A percentile compares a stretch with the other conserved stretches of the same genome.
These are phyloP conservation scores for Saccopteryx bilineata DNA, from an alignment of 2,113 vertebrate genomes.

Conservation along the genomic window DNA sequence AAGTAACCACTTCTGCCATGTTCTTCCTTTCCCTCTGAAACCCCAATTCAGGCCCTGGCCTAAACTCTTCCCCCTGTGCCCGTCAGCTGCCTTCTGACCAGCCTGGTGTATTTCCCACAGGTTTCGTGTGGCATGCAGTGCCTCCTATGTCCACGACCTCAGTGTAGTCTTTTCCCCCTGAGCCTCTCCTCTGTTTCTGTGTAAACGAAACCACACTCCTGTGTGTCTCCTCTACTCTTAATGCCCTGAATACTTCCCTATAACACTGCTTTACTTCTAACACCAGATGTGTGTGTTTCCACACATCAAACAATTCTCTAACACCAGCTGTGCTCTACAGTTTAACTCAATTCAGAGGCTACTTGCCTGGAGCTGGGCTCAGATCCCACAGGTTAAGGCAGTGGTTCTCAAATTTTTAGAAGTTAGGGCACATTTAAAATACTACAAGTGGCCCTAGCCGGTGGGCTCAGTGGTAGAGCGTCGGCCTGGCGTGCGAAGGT, in stretches of 20 bases:
- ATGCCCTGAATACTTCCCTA: not conserved
- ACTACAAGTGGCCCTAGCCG: no score
- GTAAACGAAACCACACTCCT: not conserved
- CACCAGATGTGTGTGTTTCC: not conserved
- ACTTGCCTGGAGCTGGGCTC: not conserved
- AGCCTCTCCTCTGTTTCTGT: not conserved
- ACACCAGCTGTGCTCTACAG: not conserved
- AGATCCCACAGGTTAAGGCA: not conserved
- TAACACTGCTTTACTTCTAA: not conserved
- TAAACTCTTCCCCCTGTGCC: not conserved
- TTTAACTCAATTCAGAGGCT: not conserved
- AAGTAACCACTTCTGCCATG: not conserved
- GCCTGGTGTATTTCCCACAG: not conserved
- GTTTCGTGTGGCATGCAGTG: not conserved
- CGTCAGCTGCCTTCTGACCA: not conserved
- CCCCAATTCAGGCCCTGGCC: not conserved
- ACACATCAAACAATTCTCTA: not conserved
- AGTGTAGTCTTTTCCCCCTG: not conserved
- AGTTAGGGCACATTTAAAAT: no score
- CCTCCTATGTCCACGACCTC: not conserved
- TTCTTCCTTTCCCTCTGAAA: not conserved
- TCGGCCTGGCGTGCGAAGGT: no score
- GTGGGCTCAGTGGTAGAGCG: no score
- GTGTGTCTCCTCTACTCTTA: not conserved
- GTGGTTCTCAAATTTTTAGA: no score